Evolutionary conservation across 2,797 vertebrate genomes (phyloP).

Genomic region (Picus viridis): DNA sequence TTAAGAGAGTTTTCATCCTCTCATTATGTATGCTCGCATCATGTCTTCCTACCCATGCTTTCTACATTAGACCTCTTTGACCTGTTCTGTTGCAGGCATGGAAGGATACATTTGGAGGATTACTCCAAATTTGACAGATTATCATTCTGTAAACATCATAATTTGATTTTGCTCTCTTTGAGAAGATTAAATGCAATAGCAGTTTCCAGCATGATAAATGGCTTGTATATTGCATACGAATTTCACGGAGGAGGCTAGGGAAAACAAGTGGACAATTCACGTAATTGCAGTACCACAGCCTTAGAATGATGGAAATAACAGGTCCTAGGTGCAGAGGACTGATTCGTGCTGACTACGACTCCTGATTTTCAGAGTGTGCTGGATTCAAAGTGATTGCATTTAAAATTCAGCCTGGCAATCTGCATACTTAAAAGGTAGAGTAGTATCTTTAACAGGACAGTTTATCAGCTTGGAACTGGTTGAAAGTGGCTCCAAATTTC

Average conservation of each 20-base stretch:
- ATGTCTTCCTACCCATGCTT: not conserved
- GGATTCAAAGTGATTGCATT: slow-evolving; percentile 65
- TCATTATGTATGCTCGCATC: slow-evolving; percentile 6
- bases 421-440: slow-evolving; percentile 50
- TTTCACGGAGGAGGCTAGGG: not conserved
- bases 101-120: not conserved
- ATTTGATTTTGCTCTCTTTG: slow-evolving; percentile 56
- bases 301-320: slow-evolving; percentile 54
- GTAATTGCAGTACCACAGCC: slow-evolving; percentile 23
- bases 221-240: not conserved
- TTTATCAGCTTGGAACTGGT: not conserved
- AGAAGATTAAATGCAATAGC: slow-evolving; percentile 22
- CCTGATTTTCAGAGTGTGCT: slow-evolving; percentile 11
- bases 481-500: not conserved
- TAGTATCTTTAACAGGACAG: slow-evolving; percentile 23
- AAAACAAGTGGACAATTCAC: not conserved
- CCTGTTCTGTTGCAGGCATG: not conserved
- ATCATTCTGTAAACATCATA: slow-evolving; percentile 34
- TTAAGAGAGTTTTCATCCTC: slow-evolving; percentile 56
- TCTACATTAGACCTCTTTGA: slow-evolving; percentile 6
- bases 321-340: not conserved
- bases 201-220: slow-evolving; percentile 37
- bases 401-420: slow-evolving; percentile 56
- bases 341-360: not conserved
- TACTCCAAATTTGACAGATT: slow-evolving; percentile 34